Percentiles rank a stretch among this genome's conserved stretches.
Evolutionary conservation across 2,888 invertebrate genomes (phyloP).

Genomic region (Fragum whitleyi): DNA sequence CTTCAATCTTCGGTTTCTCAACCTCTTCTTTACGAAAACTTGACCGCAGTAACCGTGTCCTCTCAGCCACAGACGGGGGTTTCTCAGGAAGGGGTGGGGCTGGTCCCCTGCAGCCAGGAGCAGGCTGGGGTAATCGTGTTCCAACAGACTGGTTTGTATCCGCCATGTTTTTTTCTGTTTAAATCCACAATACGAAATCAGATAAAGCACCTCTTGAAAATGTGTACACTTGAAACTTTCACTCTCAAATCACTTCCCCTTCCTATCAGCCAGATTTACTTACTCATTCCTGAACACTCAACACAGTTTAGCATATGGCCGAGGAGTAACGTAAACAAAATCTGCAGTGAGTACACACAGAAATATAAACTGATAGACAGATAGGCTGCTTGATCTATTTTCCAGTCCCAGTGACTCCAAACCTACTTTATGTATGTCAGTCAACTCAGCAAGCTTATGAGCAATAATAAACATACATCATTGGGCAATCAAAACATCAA

Average conservation of each 20-base stretch:
- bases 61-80: slow-evolving; percentile 80
- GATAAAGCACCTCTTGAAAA: slow-evolving; percentile 11
- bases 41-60: slow-evolving; percentile 76
- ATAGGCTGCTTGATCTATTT: slow-evolving; percentile 9
- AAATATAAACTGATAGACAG: slow-evolving; percentile 12
- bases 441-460: neutral
- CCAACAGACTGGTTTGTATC: slow-evolving; percentile 32
- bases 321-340: neutral
- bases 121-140: slow-evolving; percentile 31
- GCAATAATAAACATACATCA: neutral
- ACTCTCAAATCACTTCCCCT: slow-evolving; percentile 11
- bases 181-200: slow-evolving; percentile 16
- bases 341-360: neutral
- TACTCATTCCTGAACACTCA: too few species aligned
- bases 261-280: neutral
- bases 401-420: slow-evolving; percentile 1
- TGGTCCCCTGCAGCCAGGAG: slow-evolving; percentile 68
- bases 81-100: slow-evolving; percentile 80
- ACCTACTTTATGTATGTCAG: neutral
- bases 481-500: too few species aligned
- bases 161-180: slow-evolving; percentile 33
- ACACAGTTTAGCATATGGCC: neutral
- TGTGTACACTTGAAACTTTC: slow-evolving; percentile 18
- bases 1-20: slow-evolving; percentile 70
- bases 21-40: slow-evolving; percentile 79